A percentile compares a stretch with the other conserved stretches of the same genome.
phyloP scores from a whole-genome alignment of 2,113 vertebrate genomes.

The Hemiscyllium ocellatum region DNA sequence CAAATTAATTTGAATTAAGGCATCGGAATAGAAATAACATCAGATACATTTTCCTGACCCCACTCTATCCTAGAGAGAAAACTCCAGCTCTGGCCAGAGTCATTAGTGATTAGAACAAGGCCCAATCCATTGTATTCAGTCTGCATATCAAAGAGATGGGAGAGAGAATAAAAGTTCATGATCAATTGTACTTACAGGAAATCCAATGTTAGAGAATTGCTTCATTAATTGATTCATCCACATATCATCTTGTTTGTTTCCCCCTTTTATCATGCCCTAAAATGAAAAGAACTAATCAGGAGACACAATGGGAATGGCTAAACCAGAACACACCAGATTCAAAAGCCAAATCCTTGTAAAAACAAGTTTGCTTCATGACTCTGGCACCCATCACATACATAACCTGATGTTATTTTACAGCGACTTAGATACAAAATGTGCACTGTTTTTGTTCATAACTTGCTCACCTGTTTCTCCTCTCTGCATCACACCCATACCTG shows the following conservation, averaged over 20 bases:
- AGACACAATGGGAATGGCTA: not conserved
- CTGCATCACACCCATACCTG: not conserved
- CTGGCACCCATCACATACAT: not conserved
- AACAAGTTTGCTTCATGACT: not conserved
- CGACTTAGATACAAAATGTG: not conserved
- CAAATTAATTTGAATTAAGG: not conserved
- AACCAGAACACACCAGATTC: not conserved
- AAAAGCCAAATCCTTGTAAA: not conserved
- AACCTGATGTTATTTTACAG: not conserved
- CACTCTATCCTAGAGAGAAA: not conserved
- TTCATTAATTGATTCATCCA: conserved; percentile 93
- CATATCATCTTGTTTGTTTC: conserved; percentile 83
- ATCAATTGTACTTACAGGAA: conserved; percentile 70
- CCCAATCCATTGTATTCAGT: not conserved
- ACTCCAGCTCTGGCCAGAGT: not conserved
- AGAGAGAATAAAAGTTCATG: not conserved
- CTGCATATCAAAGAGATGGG: not conserved
- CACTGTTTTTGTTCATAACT: not conserved
- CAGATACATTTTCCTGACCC: not conserved
- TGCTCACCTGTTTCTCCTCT: not conserved
- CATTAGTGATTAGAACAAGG: not conserved
- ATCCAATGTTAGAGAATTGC: conserved; percentile 88
- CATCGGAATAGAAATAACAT: not conserved
- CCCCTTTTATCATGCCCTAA: conserved; percentile 84
- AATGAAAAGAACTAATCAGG: conserved; percentile 44